phyloP scores from a whole-genome alignment of 1,140 invertebrate species.

The Radopholus similis region DNA sequence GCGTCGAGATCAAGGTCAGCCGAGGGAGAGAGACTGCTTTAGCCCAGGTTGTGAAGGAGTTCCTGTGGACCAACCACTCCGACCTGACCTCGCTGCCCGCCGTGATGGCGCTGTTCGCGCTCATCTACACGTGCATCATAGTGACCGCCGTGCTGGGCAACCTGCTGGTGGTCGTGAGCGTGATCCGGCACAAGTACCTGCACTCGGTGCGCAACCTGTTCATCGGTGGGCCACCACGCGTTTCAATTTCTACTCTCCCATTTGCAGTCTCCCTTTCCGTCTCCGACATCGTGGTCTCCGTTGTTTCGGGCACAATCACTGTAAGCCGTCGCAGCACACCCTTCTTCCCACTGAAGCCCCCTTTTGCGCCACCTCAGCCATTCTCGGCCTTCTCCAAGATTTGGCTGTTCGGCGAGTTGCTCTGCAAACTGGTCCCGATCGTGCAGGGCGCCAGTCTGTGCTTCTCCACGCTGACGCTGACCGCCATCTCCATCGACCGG shows the following conservation, averaged over 20 bases:
- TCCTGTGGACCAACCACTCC: conserved; percentile 22
- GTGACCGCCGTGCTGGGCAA: conserved; percentile 38
- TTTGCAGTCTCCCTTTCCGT: conserved; percentile 37
- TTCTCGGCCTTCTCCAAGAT: conserved; percentile 52
- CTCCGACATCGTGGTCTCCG: conserved; percentile 57
- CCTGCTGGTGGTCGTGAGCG: conserved; percentile 33
- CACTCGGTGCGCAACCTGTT: conserved; percentile 58
- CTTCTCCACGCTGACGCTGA: conserved; percentile 57
- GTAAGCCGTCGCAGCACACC: no score
- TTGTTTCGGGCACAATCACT: conserved; percentile 55
- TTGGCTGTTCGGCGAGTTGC: conserved; percentile 53
- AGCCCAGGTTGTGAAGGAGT: conserved; percentile 26
- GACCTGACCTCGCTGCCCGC: conserved; percentile 36
- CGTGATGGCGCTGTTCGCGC: conserved; percentile 39
- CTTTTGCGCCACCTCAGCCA: no score
- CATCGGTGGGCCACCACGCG: conserved; percentile 27
- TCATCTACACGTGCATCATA: conserved; percentile 40
- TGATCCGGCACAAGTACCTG: conserved; percentile 63
- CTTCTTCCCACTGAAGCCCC: no score
- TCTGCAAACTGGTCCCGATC: conserved; percentile 48
- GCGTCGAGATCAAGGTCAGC: background rate
- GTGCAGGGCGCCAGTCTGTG: conserved; percentile 52
- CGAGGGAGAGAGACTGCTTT: no score
- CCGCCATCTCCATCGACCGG: conserved; percentile 58
- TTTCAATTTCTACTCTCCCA: background rate